Conservation (phyloP, 2,113 vertebrate species). For the Mesocricetus auratus region DNA sequence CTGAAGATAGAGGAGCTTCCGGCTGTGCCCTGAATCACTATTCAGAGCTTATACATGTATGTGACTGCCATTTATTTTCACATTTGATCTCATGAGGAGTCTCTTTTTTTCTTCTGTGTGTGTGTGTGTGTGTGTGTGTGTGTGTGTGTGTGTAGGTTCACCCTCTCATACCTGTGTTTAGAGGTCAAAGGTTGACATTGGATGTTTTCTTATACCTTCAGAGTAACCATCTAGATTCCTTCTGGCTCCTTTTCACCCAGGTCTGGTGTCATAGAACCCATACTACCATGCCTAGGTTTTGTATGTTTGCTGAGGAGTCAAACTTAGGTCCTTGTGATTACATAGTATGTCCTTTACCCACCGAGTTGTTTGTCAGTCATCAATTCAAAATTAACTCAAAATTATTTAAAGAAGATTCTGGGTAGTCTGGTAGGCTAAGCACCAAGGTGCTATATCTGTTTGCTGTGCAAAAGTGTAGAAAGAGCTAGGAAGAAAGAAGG, state of each 20-base stretch:
- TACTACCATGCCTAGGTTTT: background rate
- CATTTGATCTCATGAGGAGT: background rate
- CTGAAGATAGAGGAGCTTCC: fast-evolving
- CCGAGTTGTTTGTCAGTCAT: too few relatives aligned
- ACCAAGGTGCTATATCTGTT: background rate
- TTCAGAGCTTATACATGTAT: background rate
- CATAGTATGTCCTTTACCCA: background rate
- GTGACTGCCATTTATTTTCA: background rate
- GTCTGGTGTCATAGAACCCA: background rate
- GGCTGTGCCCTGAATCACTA: background rate
- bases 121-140: background rate
- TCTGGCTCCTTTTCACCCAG: background rate
- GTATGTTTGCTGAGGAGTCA: background rate
- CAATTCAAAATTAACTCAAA: too few relatives aligned
- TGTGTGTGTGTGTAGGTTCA: background rate
- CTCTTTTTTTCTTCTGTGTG: background rate
- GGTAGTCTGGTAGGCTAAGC: background rate
- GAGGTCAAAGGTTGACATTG: background rate
- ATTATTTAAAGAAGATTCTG: background rate
- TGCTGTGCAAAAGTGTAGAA: background rate
- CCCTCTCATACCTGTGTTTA: background rate
- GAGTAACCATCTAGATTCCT: background rate
- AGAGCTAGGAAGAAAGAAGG: background rate
- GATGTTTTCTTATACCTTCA: too few relatives aligned
- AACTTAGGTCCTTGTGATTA: background rate